A percentile compares a stretch with the other conserved stretches of the same genome.
Evolutionary conservation across 2,797 vertebrate genomes (phyloP).

Genomic region (Heterohyrax brucei): DNA sequence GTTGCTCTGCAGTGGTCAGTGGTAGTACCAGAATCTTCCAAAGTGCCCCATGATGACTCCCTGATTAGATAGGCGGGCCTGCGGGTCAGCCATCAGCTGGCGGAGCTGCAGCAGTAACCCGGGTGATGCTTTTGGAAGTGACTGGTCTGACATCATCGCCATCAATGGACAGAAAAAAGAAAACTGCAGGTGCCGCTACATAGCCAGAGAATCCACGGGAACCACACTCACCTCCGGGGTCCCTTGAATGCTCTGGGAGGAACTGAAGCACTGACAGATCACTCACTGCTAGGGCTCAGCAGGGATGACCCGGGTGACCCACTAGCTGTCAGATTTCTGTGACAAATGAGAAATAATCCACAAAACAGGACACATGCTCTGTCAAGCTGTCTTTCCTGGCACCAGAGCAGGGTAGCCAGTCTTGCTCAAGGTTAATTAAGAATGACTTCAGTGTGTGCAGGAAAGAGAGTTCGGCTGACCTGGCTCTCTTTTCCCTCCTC

Average conservation of each 20-base stretch:
- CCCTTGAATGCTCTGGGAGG: background rate
- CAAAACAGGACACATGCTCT: background rate
- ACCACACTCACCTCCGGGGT: background rate
- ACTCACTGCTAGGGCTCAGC: conserved; percentile 4
- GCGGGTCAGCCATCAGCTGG: background rate
- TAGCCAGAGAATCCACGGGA: background rate
- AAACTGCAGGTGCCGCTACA: background rate
- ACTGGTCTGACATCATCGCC: background rate
- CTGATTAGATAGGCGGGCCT: background rate
- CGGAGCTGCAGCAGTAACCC: background rate
- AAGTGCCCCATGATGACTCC: background rate
- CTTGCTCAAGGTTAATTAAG: conserved; percentile 67
- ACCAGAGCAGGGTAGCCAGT: background rate
- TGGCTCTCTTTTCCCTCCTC: background rate
- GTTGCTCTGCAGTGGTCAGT: background rate
- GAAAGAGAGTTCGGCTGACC: background rate
- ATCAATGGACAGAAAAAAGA: background rate
- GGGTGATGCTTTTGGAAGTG: conserved; percentile 7
- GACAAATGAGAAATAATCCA: conserved; percentile 37
- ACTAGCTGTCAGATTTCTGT: conserved; percentile 14
- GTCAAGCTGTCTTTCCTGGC: conserved; percentile 28
- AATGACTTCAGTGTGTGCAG: background rate
- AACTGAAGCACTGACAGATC: conserved; percentile 39
- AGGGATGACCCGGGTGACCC: background rate
- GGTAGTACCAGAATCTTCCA: background rate